Evolutionary conservation across 2,113 vertebrate species (phyloP), one percentile per base, ranked within the genome.

Genomic region (Melanostigma gelatinosum): DNA sequence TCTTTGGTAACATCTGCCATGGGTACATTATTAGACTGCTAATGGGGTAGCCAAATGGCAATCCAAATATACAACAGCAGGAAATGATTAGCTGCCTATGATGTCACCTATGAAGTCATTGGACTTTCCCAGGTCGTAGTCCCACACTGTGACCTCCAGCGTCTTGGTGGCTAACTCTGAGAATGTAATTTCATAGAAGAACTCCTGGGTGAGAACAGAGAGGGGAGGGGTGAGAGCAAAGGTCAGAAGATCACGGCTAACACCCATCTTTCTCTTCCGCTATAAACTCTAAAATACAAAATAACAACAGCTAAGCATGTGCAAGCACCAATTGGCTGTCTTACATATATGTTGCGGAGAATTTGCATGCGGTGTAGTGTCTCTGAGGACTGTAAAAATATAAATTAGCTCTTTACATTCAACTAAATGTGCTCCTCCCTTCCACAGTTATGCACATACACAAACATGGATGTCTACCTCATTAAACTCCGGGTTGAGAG

Each of bases 401-500:
- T 61, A 80, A 83, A 73, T 73, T 58, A 86, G 85, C 82, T 44
- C 66, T 52, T 79, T 40, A 65, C 57, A 76, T 80, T 77, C 3
- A 64, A 3, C 24, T 8, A 50, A 32, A 54, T 15, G 29, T 16
- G 13, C 64, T 0, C 34, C 46, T 6, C 6, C 8, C 60, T 9
- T 13, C 9, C 42, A 55, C 36, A 77, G 36, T 20, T 27, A 72
- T 20, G 40, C 71, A 71, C 57, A 72, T 16, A 87, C 58, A 85
- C 57, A 72, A 20, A 87, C 58, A 85, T n/a, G 18, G 27, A 72
- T 0, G 1, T 27, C 74, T 92, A 97, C 97, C 97, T 97, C 96
- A 61, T 97, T 97, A 91, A 97, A 97, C 89, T 97, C 97, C 0
- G 97, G 97, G 87, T 97, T 97, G 40, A 97, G 94, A 0, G 97